These are phyloP conservation scores for Aleiodes testaceus DNA, from an alignment of 2,888 invertebrate genomes.

Conservation along the genomic window DNA sequence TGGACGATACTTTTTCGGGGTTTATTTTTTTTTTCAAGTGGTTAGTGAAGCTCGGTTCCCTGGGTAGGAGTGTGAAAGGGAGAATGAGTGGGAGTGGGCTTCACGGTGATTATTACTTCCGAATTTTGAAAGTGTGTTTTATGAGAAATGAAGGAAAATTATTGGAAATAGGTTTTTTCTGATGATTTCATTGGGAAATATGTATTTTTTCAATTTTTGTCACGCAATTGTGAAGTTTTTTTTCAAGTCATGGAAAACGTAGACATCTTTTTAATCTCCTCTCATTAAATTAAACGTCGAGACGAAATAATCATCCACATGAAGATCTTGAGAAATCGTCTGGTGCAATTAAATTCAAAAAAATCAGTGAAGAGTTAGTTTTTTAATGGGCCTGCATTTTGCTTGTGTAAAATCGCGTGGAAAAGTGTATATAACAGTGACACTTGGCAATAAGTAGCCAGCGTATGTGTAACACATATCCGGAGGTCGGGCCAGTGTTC, in stretches of 20 bases:
- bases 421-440: constrained; percentile 35
- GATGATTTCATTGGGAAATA: too few species aligned
- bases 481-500: constrained; percentile 71
- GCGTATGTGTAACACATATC: constrained; percentile 69
- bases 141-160: too few species aligned
- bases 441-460: constrained; percentile 57
- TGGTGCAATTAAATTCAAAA: not conserved
- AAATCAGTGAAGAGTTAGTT: not conserved
- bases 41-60: constrained; percentile 72
- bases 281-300: too few species aligned
- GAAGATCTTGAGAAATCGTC: constrained; percentile 43
- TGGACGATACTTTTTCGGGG: constrained; percentile 60
- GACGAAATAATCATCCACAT: constrained; percentile 25
- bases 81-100: constrained; percentile 48
- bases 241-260: not conserved
- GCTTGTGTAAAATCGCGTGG: constrained; percentile 52
- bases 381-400: constrained; percentile 39
- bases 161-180: too few species aligned
- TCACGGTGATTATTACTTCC: constrained; percentile 62
- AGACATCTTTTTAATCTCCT: too few species aligned
- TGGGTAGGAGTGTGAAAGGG: constrained; percentile 32
- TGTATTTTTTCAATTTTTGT: too few species aligned
- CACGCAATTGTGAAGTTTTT: constrained; percentile 38
- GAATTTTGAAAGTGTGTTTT: too few species aligned
- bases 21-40: constrained; percentile 51